A percentile compares a stretch with the other conserved stretches of the same genome.
These are phyloP conservation scores for Sternarchorhynchus goeldii DNA, from an alignment of 2,797 vertebrate genomes.

Conservation along the genomic window DNA sequence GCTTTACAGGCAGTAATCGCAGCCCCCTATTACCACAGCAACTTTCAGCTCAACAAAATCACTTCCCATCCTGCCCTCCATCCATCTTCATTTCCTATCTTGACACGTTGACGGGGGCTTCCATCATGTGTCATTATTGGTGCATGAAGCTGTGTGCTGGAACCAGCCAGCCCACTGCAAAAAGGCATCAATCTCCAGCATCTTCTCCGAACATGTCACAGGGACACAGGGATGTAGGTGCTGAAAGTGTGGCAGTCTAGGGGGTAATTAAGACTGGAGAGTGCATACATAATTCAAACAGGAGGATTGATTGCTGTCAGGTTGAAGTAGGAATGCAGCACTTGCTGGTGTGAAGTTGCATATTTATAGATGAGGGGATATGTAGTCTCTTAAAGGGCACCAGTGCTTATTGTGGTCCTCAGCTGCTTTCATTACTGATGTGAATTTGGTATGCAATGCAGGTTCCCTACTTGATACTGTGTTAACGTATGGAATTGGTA, in stretches of 20 bases:
- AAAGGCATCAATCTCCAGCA: conserved; percentile 74
- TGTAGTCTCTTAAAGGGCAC: neutral
- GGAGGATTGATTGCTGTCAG: conserved; percentile 59
- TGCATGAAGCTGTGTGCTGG: conserved; percentile 74
- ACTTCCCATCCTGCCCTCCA: conserved; percentile 71
- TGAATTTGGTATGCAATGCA: neutral
- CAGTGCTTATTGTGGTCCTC: neutral
- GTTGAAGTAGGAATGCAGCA: conserved; percentile 34
- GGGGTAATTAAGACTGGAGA: conserved; percentile 69
- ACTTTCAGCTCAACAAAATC: conserved; percentile 77
- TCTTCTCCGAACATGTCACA: conserved; percentile 43
- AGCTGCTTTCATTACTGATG: neutral
- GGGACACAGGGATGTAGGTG: conserved; percentile 60
- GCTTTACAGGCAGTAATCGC: conserved; percentile 64
- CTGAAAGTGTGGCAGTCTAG: conserved; percentile 52
- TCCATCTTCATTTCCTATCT: conserved; percentile 80
- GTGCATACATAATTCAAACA: conserved; percentile 59
- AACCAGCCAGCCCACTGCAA: conserved; percentile 74
- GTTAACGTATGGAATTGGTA: too few species aligned
- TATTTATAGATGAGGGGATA: conserved; percentile 10
- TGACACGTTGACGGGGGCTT: conserved; percentile 77
- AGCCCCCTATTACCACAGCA: conserved; percentile 68
- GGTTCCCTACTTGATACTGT: too few species aligned
- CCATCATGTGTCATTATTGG: conserved; percentile 85
- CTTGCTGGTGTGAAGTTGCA: conserved; percentile 4